A percentile compares a stretch with the other conserved stretches of the same genome.
These are phyloP conservation scores for Dione vanillae DNA, from an alignment of 2,888 invertebrate genomes.

Conservation along the genomic window DNA sequence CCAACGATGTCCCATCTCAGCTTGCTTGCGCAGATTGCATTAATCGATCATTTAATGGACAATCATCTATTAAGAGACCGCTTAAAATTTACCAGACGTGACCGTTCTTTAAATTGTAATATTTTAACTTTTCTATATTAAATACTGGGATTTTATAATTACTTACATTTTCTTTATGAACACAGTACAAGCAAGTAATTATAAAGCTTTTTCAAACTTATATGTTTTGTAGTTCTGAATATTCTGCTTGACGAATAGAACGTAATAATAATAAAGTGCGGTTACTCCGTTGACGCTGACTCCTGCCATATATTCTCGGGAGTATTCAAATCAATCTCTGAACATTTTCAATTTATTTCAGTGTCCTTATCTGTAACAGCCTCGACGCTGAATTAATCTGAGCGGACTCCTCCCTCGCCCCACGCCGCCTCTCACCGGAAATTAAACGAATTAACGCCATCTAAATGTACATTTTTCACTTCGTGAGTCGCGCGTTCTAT, in stretches of 20 bases:
- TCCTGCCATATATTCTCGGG: conserved; percentile 76
- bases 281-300: conserved; percentile 47
- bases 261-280: conserved; percentile 34
- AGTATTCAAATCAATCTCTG: conserved; percentile 84
- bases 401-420: conserved; percentile 65
- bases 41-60: conserved; percentile 82
- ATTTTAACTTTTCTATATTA: neutral
- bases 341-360: conserved; percentile 85
- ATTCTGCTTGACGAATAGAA: conserved; percentile 8
- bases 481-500: conserved; percentile 79
- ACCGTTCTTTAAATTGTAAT: neutral
- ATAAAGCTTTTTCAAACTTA: neutral
- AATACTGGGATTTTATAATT: neutral
- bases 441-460: conserved; percentile 85
- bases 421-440: conserved; percentile 78
- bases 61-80: conserved; percentile 68
- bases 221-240: neutral
- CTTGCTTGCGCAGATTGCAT: conserved; percentile 80
- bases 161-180: neutral
- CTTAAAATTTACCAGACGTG: conserved; percentile 46
- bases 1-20: conserved; percentile 81
- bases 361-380: conserved; percentile 82
- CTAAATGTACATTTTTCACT: conserved; percentile 85
- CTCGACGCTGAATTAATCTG: conserved; percentile 83
- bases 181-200: neutral